A percentile compares a stretch with the other conserved stretches of the same genome.
These are phyloP conservation scores for Gonioctena quinquepunctata DNA, from an alignment of 1,140 invertebrate genomes.

Conservation along the genomic window DNA sequence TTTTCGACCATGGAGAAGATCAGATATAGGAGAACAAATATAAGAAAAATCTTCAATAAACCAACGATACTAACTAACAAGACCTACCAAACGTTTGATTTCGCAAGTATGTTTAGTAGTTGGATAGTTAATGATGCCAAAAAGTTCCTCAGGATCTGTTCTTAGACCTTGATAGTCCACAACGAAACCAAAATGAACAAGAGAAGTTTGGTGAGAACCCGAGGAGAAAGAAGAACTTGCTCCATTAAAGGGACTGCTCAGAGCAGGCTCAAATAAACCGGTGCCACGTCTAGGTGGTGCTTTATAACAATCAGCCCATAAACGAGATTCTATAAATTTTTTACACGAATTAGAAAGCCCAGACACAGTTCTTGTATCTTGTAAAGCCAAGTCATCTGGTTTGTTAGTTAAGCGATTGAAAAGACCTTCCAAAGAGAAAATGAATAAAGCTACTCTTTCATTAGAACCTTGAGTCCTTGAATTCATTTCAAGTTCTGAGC, in stretches of 20 bases:
- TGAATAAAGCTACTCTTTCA: constrained; percentile 5
- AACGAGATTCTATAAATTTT: neutral
- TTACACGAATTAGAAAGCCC: neutral
- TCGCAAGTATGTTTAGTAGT: constrained; percentile 34
- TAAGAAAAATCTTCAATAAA: constrained; percentile 22
- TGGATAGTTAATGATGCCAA: constrained; percentile 48
- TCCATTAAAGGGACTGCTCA: too few species aligned
- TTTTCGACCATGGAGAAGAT: constrained; percentile 33
- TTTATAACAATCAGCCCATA: neutral
- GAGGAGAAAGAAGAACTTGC: too few species aligned
- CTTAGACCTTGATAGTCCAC: constrained; percentile 1
- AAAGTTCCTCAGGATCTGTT: constrained; percentile 14
- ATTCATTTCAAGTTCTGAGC: neutral
- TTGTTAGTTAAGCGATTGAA: neutral
- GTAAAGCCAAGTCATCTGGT: neutral
- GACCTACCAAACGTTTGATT: constrained; percentile 21
- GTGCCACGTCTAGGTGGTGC: too few species aligned
- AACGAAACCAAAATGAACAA: constrained; percentile 23
- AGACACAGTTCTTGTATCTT: neutral
- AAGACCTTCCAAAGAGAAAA: neutral
- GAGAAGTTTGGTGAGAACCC: too few species aligned
- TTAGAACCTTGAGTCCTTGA: neutral
- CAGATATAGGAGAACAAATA: constrained; percentile 29
- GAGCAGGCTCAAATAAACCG: too few species aligned
- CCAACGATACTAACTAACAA: constrained; percentile 20